Evolutionary conservation across 2,888 invertebrate species (phyloP).

Genomic region (Melipona bicolor): DNA sequence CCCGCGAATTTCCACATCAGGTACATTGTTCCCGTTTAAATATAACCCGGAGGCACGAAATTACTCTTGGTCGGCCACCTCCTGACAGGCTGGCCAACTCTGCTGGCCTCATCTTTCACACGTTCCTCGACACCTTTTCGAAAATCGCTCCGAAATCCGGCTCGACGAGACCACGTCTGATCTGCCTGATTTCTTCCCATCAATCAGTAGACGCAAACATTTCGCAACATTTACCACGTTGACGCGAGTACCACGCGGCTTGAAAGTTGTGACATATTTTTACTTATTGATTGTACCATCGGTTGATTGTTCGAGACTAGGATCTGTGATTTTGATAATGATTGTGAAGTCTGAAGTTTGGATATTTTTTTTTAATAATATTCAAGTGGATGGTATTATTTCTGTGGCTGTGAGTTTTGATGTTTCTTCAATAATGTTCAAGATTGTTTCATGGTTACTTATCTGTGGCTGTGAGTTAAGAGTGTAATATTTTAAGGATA

Average conservation of each 20-base stretch:
- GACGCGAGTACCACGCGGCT: not conserved
- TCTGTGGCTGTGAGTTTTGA: not conserved
- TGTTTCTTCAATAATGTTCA: not conserved
- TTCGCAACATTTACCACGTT: not conserved
- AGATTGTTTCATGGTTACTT: not conserved
- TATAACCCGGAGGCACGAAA: conserved; percentile 70
- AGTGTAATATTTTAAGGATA: not conserved
- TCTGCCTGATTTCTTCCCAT: conserved; percentile 10
- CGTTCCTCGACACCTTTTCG: conserved; percentile 44
- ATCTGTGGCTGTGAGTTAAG: not conserved
- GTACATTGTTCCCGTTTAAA: conserved; percentile 73
- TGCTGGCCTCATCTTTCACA: conserved; percentile 45
- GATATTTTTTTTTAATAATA: no score
- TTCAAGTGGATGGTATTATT: not conserved
- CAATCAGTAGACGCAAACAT: not conserved
- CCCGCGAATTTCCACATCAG: conserved; percentile 68
- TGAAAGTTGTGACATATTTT: not conserved
- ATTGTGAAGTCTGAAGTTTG: no score
- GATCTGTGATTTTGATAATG: not conserved
- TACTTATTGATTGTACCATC: not conserved
- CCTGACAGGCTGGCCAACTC: conserved; percentile 69
- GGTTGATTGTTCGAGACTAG: not conserved
- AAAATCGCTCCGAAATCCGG: conserved; percentile 24
- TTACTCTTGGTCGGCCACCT: conserved; percentile 67
- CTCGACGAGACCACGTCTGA: conserved; percentile 10